Evolutionary conservation across 92 coral and sea anemone species (phyloP).

Genomic region (Porites evermanni): DNA sequence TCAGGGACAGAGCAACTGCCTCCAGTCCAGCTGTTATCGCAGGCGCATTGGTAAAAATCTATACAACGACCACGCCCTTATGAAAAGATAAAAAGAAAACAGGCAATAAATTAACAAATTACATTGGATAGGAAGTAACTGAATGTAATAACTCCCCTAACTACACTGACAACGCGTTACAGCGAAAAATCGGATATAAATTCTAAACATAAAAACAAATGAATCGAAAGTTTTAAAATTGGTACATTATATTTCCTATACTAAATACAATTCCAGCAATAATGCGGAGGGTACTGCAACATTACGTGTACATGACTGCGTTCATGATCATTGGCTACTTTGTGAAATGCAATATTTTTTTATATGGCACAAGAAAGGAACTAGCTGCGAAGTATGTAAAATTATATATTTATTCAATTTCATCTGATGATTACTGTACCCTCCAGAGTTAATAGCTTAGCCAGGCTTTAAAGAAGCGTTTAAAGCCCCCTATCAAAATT

Average conservation of each 20-base stretch:
- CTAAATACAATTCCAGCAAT: background rate
- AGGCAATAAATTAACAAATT: too few species aligned
- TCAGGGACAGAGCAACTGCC: constrained; percentile 39
- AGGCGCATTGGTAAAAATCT: constrained; percentile 28
- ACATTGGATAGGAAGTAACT: background rate
- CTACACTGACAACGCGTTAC: background rate
- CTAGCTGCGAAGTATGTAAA: too few species aligned
- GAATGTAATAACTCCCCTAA: background rate
- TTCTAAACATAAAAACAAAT: background rate
- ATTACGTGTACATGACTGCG: background rate
- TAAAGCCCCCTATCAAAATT: background rate
- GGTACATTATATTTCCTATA: background rate
- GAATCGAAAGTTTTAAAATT: constrained; percentile 1
- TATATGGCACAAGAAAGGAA: constrained; percentile 3
- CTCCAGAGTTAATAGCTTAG: background rate
- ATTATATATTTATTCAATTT: too few species aligned
- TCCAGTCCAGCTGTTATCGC: constrained; percentile 57
- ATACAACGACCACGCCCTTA: constrained; percentile 49
- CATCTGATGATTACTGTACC: too few species aligned
- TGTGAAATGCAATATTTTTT: constrained; percentile 1
- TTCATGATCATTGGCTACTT: constrained; percentile 9
- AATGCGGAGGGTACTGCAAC: background rate
- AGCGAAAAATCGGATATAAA: background rate
- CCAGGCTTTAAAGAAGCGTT: background rate
- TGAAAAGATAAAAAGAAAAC: background rate